A percentile compares a stretch with the other conserved stretches of the same genome.
These are phyloP conservation scores for Monoplex corrugatus DNA, from an alignment of 2,888 invertebrate genomes.

Conservation along the genomic window DNA sequence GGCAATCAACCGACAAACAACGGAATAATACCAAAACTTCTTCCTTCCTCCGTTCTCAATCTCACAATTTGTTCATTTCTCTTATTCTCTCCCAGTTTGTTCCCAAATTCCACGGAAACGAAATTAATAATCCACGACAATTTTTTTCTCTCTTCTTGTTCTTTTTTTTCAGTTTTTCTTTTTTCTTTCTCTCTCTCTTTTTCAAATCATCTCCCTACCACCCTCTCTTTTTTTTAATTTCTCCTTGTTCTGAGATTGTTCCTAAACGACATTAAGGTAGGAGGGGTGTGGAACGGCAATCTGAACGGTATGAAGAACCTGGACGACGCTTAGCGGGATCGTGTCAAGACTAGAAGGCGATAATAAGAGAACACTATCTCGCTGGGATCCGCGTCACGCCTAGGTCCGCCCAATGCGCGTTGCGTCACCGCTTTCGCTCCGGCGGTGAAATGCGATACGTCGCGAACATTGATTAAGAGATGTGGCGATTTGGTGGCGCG, in stretches of 20 bases:
- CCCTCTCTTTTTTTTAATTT: too few species aligned
- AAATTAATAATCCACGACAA: too few species aligned
- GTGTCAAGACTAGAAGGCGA: neutral
- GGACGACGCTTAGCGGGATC: neutral
- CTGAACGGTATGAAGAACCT: neutral
- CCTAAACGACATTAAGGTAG: too few species aligned
- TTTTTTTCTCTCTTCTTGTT: neutral
- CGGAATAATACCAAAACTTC: too few species aligned
- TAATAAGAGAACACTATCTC: slow-evolving; percentile 3
- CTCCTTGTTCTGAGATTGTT: too few species aligned
- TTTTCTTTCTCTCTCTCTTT: neutral
- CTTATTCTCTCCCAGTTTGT: neutral
- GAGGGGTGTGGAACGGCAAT: neutral
- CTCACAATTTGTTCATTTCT: neutral
- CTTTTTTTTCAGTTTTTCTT: neutral
- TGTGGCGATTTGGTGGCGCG: slow-evolving; percentile 17
- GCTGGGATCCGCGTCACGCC: neutral
- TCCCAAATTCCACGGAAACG: too few species aligned
- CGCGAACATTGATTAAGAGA: slow-evolving; percentile 29
- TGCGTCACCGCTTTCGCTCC: neutral
- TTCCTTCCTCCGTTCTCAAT: neutral
- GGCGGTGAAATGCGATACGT: neutral
- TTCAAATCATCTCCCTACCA: too few species aligned
- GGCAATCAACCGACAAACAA: too few species aligned
- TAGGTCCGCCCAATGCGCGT: neutral